These are phyloP conservation scores for Chironomus striatipennis DNA, from an alignment of 1,140 invertebrate genomes.

Conservation along the genomic window DNA sequence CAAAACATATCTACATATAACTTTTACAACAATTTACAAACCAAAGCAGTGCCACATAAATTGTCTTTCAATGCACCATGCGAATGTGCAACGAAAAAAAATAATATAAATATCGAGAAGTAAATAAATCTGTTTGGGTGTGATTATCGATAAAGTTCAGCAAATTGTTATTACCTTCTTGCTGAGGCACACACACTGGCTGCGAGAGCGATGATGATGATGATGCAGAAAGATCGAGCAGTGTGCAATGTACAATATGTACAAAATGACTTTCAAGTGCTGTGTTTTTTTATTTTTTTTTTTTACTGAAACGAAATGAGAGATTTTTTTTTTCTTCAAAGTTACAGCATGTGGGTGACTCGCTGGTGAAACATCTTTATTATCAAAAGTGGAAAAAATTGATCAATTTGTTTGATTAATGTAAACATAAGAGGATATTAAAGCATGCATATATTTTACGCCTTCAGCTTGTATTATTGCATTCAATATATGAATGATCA, in stretches of 20 bases:
- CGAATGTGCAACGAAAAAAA: background rate
- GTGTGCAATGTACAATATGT: background rate
- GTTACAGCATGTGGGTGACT: background rate
- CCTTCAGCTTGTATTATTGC: background rate
- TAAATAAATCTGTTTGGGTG: conserved; percentile 22
- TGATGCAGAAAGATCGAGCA: background rate
- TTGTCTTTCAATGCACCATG: background rate
- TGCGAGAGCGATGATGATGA: background rate
- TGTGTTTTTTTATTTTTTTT: background rate
- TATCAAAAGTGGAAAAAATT: conserved; percentile 6
- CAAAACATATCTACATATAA: too few species aligned
- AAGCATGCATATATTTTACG: conserved; percentile 13
- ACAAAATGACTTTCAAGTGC: conserved; percentile 12
- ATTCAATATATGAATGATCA: too few species aligned
- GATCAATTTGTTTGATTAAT: conserved; percentile 14
- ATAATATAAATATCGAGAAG: background rate
- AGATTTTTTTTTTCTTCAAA: background rate
- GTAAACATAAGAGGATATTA: conserved; percentile 14
- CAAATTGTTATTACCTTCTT: conserved; percentile 22
- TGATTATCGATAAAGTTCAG: conserved; percentile 23
- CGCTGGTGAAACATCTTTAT: conserved; percentile 1
- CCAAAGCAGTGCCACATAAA: conserved; percentile 7
- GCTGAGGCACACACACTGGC: background rate
- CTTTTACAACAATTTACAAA: too few species aligned
- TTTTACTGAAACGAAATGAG: background rate